Evolutionary conservation across 2,113 vertebrate species (phyloP).

Genomic region (Columba janthina): DNA sequence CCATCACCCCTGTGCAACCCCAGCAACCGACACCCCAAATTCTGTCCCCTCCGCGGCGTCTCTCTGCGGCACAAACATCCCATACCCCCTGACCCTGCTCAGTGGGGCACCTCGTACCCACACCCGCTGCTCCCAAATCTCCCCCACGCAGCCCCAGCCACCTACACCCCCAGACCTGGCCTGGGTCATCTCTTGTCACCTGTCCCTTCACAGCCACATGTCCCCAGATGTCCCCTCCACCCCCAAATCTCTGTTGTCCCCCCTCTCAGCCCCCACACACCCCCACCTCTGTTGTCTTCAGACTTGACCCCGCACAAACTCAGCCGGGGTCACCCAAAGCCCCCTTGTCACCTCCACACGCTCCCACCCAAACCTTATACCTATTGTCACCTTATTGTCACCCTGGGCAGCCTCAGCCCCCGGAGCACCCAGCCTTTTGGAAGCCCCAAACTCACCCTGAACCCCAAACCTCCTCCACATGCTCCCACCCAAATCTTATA

Average conservation of each 20-base stretch:
- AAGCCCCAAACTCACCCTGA: too few relatives aligned
- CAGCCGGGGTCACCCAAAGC: not conserved
- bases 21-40: not conserved
- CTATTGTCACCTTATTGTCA: too few relatives aligned
- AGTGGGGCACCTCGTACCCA: accelerated
- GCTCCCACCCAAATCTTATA: too few relatives aligned
- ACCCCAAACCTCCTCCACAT: accelerated
- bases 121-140: too few relatives aligned
- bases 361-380: too few relatives aligned
- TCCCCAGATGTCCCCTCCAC: not conserved
- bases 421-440: too few relatives aligned
- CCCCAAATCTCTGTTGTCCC: not conserved
- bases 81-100: not conserved
- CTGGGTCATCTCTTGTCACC: not conserved
- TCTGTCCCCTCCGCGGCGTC: accelerated
- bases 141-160: not conserved
- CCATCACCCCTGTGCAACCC: not conserved
- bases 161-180: not conserved
- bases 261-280: not conserved
- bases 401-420: too few relatives aligned
- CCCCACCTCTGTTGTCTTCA: accelerated
- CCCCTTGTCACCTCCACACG: too few relatives aligned
- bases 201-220: not conserved
- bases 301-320: accelerated
- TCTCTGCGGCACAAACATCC: too few relatives aligned